Evolutionary conservation across 2,888 invertebrate species (phyloP), one percentile per base, ranked within the genome.

Genomic region (Drosophila siamana): DNA sequence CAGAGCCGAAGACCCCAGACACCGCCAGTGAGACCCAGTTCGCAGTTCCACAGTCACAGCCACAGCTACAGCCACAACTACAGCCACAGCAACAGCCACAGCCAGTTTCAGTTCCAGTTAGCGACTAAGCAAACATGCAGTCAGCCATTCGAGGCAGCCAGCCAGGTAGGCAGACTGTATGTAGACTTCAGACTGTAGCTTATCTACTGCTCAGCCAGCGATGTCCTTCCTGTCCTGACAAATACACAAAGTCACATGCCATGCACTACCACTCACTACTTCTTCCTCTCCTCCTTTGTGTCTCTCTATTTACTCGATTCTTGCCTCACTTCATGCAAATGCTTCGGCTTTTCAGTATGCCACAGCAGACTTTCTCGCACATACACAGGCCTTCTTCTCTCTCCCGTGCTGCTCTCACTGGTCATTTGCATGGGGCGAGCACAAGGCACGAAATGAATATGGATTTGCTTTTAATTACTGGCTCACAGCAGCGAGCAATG

Each of bases 401-500:
- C 15, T 15, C 36, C 15, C 13, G 6, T n/a, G n/a, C n/a, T n/a
- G n/a, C n/a, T 13, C 7, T 13, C 13, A 0, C 7, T 13, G 13
- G 9, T 5, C 36, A 38, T 38, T 38, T 67, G 57, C 54, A 13
- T 24, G 33, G 19, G 30, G 40, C 19, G 19, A 28, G 28, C 15
- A 6, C 36, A 44, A 62, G 62, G 44, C 83, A 75, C 65, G 72
- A 82, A 86, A 85, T 83, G 83, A 83, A 81, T 85, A 86, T 86
- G 86, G 85, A 82, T 87, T 87, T 82, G 71, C 80, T 86, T 86
- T 88, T 88, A 86, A 86, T 87, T 86, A 82, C 78, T 40, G 52
- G 38, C 67, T 61, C 68, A 63, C 57, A 66, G 66, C 19, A 7
- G 38, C 22, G 15, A 52, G 28, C 30, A 52, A 22, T 38, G 52